Conservation (phyloP, 2,888 invertebrate genomes). For the Drosophila anomelani region DNA sequence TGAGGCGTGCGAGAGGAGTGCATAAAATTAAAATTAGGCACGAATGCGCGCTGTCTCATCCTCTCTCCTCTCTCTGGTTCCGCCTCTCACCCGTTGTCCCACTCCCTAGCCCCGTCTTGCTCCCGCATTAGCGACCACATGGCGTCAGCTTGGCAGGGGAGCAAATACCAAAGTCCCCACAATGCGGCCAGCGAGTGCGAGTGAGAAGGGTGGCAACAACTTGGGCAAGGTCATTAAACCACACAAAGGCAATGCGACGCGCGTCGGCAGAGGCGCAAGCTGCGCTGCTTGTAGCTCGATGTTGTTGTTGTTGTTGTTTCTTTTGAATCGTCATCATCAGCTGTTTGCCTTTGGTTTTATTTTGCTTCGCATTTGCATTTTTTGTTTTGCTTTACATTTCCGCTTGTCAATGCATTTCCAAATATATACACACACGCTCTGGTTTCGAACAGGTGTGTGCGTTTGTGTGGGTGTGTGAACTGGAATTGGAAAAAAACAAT, state of each 20-base stretch:
- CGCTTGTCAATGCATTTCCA: conserved; percentile 71
- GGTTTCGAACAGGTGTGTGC: background rate
- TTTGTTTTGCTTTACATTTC: conserved; percentile 69
- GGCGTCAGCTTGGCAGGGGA: conserved; percentile 71
- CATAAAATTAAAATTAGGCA: conserved; percentile 80
- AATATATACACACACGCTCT: conserved; percentile 33
- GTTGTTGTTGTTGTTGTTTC: background rate
- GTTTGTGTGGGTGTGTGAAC: conserved; percentile 10
- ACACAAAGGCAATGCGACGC: conserved; percentile 51
- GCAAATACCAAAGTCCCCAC: conserved; percentile 37
- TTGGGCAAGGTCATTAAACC: conserved; percentile 81
- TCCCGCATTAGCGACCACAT: conserved; percentile 58
- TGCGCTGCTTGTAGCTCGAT: conserved; percentile 7
- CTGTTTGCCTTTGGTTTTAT: conserved; percentile 51
- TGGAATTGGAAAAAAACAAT: conserved; percentile 19
- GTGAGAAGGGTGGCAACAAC: conserved; percentile 52
- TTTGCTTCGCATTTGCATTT: conserved; percentile 51
- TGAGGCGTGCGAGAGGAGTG: conserved; percentile 65
- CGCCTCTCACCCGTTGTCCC: background rate
- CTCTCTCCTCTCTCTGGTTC: background rate
- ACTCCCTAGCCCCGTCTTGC: conserved; percentile 9
- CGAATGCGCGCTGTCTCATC: conserved; percentile 50
- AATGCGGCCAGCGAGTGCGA: conserved; percentile 25
- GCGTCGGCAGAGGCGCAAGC: conserved; percentile 17
- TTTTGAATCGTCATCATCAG: conserved; percentile 52